Conservation (phyloP, 2,797 vertebrate species). For the Lepus townsendii region DNA sequence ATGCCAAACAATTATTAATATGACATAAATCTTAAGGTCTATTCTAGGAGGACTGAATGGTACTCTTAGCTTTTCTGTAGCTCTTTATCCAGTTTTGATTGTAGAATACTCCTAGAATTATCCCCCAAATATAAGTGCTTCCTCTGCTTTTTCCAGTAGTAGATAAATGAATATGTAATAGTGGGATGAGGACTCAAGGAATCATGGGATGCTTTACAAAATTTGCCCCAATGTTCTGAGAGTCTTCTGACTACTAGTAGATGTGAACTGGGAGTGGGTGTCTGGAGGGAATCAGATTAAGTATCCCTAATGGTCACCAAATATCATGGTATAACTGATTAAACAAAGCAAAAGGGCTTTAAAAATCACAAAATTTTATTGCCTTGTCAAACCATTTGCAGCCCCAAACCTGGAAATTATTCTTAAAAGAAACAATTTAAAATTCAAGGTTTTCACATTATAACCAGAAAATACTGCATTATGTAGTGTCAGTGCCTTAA, state of each 20-base stretch:
- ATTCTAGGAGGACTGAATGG: background rate
- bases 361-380: constrained; percentile 63
- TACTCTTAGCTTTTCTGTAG: background rate
- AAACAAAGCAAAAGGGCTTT: background rate
- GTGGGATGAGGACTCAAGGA: background rate
- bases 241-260: background rate
- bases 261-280: background rate
- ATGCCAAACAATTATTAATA: constrained; percentile 8
- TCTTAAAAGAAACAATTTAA: constrained; percentile 68
- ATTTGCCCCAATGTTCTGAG: background rate
- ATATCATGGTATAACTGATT: constrained; percentile 23
- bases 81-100: background rate
- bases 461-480: constrained; percentile 60
- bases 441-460: constrained; percentile 63
- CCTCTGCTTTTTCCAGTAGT: background rate
- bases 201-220: background rate
- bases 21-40: constrained; percentile 39
- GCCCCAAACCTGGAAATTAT: constrained; percentile 59
- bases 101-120: constrained; percentile 57
- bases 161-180: background rate
- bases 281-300: constrained; percentile 42
- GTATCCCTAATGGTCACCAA: constrained; percentile 67
- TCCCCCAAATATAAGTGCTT: background rate
- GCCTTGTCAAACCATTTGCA: constrained; percentile 56
- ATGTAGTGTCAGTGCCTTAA: background rate